phyloP scores from a whole-genome alignment of 2,888 invertebrate genomes.

The Brachypalpus laphriformis region DNA sequence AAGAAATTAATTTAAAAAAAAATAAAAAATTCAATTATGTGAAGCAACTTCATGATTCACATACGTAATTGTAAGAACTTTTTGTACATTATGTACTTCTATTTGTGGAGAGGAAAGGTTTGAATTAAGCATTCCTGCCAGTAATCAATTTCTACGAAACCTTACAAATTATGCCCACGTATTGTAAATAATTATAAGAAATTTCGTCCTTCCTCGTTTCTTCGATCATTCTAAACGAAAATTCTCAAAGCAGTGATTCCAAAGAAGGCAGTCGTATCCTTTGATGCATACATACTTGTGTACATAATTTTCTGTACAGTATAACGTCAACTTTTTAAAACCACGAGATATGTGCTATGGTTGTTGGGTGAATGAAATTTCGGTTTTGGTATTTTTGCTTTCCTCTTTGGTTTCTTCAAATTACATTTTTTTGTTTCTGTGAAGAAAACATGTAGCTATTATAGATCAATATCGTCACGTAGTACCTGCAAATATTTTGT shows the following conservation, averaged over 20 bases:
- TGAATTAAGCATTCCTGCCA: neutral
- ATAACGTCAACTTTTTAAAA: too few relatives aligned
- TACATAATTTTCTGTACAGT: too few relatives aligned
- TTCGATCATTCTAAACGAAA: neutral
- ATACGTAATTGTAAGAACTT: constrained; percentile 9
- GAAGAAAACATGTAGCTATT: too few relatives aligned
- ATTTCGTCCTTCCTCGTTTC: neutral
- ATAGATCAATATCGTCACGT: too few relatives aligned
- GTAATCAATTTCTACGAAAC: neutral
- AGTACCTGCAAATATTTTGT: too few relatives aligned
- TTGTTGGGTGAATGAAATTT: too few relatives aligned
- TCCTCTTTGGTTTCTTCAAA: too few relatives aligned
- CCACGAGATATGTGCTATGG: too few relatives aligned
- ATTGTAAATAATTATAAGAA: neutral
- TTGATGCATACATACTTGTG: neutral
- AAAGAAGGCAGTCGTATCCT: neutral
- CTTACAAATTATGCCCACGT: neutral
- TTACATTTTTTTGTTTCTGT: too few relatives aligned
- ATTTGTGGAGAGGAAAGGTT: neutral
- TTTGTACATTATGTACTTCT: neutral
- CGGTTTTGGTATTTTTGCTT: too few relatives aligned
- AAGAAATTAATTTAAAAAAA: constrained; percentile 22
- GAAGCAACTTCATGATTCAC: constrained; percentile 2
- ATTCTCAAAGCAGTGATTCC: neutral
- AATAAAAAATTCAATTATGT: neutral